Conservation (phyloP, 2,113 vertebrate species). For the Brienomyrus brachyistius region DNA sequence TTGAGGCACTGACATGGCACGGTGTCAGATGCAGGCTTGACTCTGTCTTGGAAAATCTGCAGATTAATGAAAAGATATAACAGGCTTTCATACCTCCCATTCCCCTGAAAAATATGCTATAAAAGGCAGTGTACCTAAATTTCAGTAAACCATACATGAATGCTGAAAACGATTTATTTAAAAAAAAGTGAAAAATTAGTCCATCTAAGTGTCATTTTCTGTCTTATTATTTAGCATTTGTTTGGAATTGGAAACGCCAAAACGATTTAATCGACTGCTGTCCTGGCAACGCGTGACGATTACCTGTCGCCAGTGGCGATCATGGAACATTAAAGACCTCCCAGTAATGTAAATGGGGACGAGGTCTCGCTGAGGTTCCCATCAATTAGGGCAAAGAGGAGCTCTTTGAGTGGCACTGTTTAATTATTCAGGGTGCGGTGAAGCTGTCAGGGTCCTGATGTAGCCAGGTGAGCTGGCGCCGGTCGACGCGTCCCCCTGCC, state of each 20-base stretch:
- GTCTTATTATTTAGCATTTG: constrained; percentile 4
- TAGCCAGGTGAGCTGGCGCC: constrained; percentile 47
- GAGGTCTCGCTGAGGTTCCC: neutral
- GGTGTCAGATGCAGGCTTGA: neutral
- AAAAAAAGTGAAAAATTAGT: neutral
- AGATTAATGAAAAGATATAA: neutral
- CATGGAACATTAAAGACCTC: constrained; percentile 25
- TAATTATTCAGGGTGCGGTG: constrained; percentile 32
- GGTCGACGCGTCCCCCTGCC: constrained; percentile 43
- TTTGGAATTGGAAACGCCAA: neutral
- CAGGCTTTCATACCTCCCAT: neutral
- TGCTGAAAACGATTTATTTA: neutral
- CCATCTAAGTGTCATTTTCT: neutral
- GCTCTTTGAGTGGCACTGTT: constrained; percentile 23
- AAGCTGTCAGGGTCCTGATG: constrained; percentile 49
- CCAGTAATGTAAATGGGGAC: constrained; percentile 23
- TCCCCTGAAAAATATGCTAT: neutral
- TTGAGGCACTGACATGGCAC: neutral
- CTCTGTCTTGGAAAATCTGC: neutral
- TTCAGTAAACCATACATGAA: neutral
- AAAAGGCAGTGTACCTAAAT: neutral
- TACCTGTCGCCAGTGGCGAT: neutral
- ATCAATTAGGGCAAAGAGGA: constrained; percentile 11
- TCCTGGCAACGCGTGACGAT: neutral
- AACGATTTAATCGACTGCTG: neutral